Evolutionary conservation across 2,113 vertebrate genomes (phyloP), one percentile per base, ranked within the genome.

Genomic region (Chlorodrepanis virens): DNA sequence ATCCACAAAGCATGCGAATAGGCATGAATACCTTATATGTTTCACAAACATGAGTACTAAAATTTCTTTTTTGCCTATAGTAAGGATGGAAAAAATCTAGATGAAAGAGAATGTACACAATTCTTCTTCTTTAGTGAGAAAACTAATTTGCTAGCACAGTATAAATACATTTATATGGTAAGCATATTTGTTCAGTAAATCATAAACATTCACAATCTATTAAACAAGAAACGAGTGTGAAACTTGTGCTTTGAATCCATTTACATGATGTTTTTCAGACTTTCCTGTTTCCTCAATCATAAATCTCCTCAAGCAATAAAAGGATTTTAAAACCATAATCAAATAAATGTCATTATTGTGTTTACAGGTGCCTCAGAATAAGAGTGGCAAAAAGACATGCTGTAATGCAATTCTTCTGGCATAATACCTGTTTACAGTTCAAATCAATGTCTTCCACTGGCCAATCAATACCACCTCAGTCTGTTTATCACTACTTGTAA

Each of bases 391-490:
- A 93, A 93, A 74, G 28, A 9, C 1, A 1, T 45, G 63, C 6
- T 80, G 40, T 39, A 75, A 94, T 64, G 88, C 40, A 92, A 90
- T 95, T 97, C 79, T 96, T 95, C 71, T 70, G 87, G 37, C 37
- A 72, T 91, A 91, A 59, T 29, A 88, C 22, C 35, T 92, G 47
- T 93, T 98, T 96, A 94, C 67, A 90, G 81, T 83, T 57, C 60
- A 95, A 95, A 95, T 97, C 94, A 81, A 88, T 97, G 70, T 83
- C 53, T 95, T 93, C 54, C 59, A 93, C 42, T 79, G 40, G 64
- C 53, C 91, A 94, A 89, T 98, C 97, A 95, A 98, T 98, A 98
- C 20, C 49, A 40, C 25, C 95, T 96, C 93, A 84, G 92, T 97
- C 83, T 83, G 83, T 96, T 97, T 96, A 96, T 97, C 92, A 95